phyloP scores from a whole-genome alignment of 2,113 vertebrate genomes.

The Amphiprion percula region DNA sequence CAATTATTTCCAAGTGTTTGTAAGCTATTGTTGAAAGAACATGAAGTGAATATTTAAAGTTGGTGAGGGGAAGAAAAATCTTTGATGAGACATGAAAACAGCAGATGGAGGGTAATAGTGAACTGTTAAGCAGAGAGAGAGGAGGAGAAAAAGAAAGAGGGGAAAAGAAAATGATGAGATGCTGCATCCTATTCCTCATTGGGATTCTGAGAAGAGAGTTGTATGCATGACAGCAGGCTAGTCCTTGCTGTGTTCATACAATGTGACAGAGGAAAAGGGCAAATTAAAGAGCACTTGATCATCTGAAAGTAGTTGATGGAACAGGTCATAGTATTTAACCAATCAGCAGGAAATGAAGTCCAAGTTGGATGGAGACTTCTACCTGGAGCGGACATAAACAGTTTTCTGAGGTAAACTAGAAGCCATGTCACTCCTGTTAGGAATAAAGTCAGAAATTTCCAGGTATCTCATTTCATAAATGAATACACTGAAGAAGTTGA shows the following conservation, averaged over 20 bases:
- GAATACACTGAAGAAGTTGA: conserved; percentile 4
- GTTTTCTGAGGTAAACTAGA: background rate
- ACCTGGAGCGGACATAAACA: background rate
- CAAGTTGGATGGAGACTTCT: conserved; percentile 9
- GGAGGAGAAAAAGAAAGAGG: conserved; percentile 17
- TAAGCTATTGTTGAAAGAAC: conserved; percentile 84
- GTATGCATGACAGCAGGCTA: conserved; percentile 46
- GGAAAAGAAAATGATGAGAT: conserved; percentile 43
- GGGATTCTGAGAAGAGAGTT: conserved; percentile 39
- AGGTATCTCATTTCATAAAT: conserved; percentile 23
- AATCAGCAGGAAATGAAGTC: conserved; percentile 19
- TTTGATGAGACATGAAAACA: conserved; percentile 79
- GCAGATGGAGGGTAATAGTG: conserved; percentile 73
- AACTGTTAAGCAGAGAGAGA: conserved; percentile 57
- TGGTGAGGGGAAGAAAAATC: conserved; percentile 61
- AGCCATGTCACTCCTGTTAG: background rate
- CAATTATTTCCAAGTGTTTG: conserved; percentile 86
- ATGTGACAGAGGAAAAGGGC: conserved; percentile 36
- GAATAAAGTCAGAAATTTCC: background rate
- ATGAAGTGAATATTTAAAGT: conserved; percentile 79
- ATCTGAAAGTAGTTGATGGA: conserved; percentile 42
- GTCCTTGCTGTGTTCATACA: conserved; percentile 48
- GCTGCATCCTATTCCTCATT: conserved; percentile 47
- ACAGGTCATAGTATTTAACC: conserved; percentile 40
- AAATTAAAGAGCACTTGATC: conserved; percentile 60